phyloP scores from a whole-genome alignment of 2,797 vertebrate genomes.

The Labeo calbasu region DNA sequence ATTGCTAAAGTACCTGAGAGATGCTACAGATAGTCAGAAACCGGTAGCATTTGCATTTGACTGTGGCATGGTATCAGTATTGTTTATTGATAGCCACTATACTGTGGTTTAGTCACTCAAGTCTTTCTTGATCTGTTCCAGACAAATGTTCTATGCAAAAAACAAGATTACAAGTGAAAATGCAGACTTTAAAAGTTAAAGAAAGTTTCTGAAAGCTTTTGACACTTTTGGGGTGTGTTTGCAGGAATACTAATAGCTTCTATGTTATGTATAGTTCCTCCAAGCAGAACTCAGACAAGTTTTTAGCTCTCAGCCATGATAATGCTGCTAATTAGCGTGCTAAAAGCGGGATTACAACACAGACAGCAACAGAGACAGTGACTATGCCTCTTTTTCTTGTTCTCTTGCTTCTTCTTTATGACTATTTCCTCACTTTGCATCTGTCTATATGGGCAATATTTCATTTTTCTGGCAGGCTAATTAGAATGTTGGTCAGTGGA shows the following conservation, averaged over 20 bases:
- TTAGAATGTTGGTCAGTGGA: constrained; percentile 68
- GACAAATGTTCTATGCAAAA: constrained; percentile 10
- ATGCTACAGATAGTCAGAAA: not conserved
- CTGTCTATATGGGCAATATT: constrained; percentile 51
- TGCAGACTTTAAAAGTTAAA: constrained; percentile 7
- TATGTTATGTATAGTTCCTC: not conserved
- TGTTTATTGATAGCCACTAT: not conserved
- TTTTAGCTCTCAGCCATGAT: constrained; percentile 36
- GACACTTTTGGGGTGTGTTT: not conserved
- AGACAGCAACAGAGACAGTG: constrained; percentile 30
- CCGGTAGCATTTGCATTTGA: not conserved
- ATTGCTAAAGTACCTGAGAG: not conserved
- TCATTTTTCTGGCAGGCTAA: constrained; percentile 61
- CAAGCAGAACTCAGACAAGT: constrained; percentile 30
- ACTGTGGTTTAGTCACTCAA: not conserved
- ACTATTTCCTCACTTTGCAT: constrained; percentile 4
- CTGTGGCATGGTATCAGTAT: not conserved
- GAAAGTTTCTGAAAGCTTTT: not conserved
- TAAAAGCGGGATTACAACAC: constrained; percentile 38
- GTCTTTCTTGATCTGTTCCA: not conserved
- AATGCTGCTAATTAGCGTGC: constrained; percentile 48
- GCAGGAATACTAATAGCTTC: constrained; percentile 29
- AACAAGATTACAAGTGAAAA: constrained; percentile 16
- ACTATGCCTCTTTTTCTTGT: not conserved
- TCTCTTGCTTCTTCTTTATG: constrained; percentile 8